These are phyloP conservation scores for Nasonia oneida DNA, from an alignment of 2,888 invertebrate genomes.

Conservation along the genomic window DNA sequence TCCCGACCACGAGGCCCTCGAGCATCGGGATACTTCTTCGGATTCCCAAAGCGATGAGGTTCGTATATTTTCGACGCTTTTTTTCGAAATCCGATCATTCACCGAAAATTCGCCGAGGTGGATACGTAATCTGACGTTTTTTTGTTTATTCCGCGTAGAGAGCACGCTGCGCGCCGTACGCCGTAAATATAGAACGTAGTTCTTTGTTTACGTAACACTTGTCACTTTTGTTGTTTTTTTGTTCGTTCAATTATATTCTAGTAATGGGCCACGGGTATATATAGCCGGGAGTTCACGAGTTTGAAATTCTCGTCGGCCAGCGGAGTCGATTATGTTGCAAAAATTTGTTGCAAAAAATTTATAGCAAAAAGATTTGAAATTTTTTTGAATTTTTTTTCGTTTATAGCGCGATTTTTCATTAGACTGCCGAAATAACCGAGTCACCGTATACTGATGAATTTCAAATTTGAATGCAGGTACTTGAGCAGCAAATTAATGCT, in stretches of 20 bases:
- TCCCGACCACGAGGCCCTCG: background rate
- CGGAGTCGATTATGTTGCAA: background rate
- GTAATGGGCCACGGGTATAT: background rate
- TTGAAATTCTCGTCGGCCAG: background rate
- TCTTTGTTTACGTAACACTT: conserved; percentile 63
- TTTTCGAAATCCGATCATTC: background rate
- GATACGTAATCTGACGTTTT: background rate
- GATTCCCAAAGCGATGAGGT: conserved; percentile 32
- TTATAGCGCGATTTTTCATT: background rate
- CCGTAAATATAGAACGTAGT: conserved; percentile 43
- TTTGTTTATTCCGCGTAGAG: conserved; percentile 44
- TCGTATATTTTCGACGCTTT: background rate
- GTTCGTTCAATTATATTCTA: conserved; percentile 3
- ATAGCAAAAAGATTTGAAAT: too few relatives aligned
- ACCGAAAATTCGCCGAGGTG: background rate
- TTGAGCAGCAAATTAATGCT: conserved; percentile 27
- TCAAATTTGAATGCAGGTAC: conserved; percentile 21
- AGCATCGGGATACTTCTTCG: background rate
- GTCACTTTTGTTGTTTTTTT: conserved; percentile 42
- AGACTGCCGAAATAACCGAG: background rate
- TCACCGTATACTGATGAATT: background rate
- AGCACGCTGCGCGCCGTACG: background rate
- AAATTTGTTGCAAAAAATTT: background rate
- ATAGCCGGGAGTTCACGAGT: conserved; percentile 19
- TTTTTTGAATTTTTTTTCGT: too few relatives aligned